Percentiles rank a stretch among this genome's conserved stretches.
Evolutionary conservation across 1,140 invertebrate species (phyloP).

Genomic region (Dendrolimus punctatus): DNA sequence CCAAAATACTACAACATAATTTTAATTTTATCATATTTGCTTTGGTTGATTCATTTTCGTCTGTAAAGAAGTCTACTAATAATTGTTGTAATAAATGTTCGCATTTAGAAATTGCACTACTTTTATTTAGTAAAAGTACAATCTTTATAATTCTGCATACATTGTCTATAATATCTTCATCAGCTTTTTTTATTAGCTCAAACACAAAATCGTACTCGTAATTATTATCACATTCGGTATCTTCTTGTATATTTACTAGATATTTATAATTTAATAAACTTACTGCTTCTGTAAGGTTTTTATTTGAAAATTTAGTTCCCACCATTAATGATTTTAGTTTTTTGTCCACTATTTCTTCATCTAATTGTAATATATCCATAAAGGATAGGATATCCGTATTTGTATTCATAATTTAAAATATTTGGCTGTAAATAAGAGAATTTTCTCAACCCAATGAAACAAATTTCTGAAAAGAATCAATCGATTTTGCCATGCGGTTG

Average conservation of each 20-base stretch:
- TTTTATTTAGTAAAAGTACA: slow-evolving; percentile 35
- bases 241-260: slow-evolving; percentile 45
- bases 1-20: slow-evolving; percentile 39
- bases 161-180: slow-evolving; percentile 30
- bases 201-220: slow-evolving; percentile 39
- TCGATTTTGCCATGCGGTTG: slow-evolving; percentile 4
- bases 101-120: slow-evolving; percentile 35
- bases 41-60: too few relatives aligned
- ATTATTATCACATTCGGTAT: slow-evolving; percentile 44
- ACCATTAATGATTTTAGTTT: slow-evolving; percentile 37
- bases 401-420: slow-evolving; percentile 22
- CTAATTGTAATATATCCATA: slow-evolving; percentile 52
- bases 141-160: slow-evolving; percentile 39
- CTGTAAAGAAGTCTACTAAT: slow-evolving; percentile 8
- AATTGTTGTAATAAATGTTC: slow-evolving; percentile 62
- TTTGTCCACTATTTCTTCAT: slow-evolving; percentile 47
- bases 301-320: slow-evolving; percentile 25
- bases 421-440: not conserved
- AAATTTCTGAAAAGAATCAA: slow-evolving; percentile 14
- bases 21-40: slow-evolving; percentile 25
- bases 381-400: slow-evolving; percentile 38
- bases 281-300: slow-evolving; percentile 35
- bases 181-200: slow-evolving; percentile 34
- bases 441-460: slow-evolving; percentile 10
- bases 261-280: slow-evolving; percentile 50